A percentile compares a stretch with the other conserved stretches of the same genome.
These are phyloP conservation scores for Paguma larvata DNA, from an alignment of 2,797 vertebrate species.

Conservation along the genomic window DNA sequence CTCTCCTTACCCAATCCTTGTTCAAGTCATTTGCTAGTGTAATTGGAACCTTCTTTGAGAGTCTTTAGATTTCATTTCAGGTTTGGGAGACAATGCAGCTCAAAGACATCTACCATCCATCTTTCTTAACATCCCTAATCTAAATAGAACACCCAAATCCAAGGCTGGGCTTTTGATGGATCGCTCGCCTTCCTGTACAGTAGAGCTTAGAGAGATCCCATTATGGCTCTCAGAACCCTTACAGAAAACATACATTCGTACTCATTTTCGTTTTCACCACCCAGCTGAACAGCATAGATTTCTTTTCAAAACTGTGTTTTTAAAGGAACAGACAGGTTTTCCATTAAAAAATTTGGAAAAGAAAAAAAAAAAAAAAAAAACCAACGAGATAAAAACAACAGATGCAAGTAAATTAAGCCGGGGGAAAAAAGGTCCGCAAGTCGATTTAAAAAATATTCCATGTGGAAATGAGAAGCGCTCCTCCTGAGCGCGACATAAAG, in stretches of 20 bases:
- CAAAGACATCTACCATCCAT: slow-evolving; percentile 93
- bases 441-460: slow-evolving; percentile 23
- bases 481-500: slow-evolving; percentile 21
- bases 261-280: slow-evolving; percentile 64
- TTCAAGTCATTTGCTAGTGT: slow-evolving; percentile 85
- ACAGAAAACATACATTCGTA: slow-evolving; percentile 71
- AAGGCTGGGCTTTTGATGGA: slow-evolving; percentile 94
- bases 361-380: slow-evolving; percentile 14
- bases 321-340: slow-evolving; percentile 62
- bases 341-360: slow-evolving; percentile 41
- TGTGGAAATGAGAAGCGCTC: slow-evolving; percentile 41
- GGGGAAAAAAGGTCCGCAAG: background rate
- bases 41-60: slow-evolving; percentile 93
- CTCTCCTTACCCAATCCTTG: slow-evolving; percentile 78
- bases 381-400: slow-evolving; percentile 51
- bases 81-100: slow-evolving; percentile 93
- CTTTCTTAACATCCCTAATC: slow-evolving; percentile 96
- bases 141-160: slow-evolving; percentile 94
- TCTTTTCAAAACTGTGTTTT: slow-evolving; percentile 58
- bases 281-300: background rate
- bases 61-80: slow-evolving; percentile 93
- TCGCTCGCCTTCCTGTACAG: slow-evolving; percentile 87
- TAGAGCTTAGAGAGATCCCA: slow-evolving; percentile 88
- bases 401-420: slow-evolving; percentile 29
- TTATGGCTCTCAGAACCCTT: slow-evolving; percentile 85